A percentile compares a stretch with the other conserved stretches of the same genome.
Evolutionary conservation across 30 jellyfish, hydroid and myxozoan species (phyloP).

Genomic region (Hydra vulgaris): DNA sequence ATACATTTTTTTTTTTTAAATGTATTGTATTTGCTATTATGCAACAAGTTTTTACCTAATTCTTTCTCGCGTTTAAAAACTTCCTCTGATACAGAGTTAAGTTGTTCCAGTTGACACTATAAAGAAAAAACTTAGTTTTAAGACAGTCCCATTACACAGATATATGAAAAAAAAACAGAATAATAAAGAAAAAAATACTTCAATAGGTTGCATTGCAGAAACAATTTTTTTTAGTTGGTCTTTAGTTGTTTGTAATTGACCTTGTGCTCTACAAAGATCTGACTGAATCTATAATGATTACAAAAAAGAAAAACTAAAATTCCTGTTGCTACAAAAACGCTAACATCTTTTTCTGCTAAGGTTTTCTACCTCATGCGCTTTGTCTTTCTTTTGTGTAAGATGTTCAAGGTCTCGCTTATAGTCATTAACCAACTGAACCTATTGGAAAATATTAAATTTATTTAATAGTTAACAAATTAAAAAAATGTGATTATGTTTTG

Average conservation of each 20-base stretch:
- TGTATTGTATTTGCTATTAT: no score
- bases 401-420: conserved; percentile 34
- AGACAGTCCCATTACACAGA: no score
- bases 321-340: no score
- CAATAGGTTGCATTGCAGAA: conserved; percentile 43
- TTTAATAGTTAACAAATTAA: no score
- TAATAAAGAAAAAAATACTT: conserved; percentile 34
- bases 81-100: conserved; percentile 18
- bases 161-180: no score
- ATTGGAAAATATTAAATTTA: neutral
- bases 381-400: conserved; percentile 47
- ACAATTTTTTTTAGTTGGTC: conserved; percentile 53
- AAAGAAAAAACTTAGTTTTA: no score
- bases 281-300: conserved; percentile 34
- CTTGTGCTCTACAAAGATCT: conserved; percentile 46
- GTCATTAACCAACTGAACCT: conserved; percentile 51
- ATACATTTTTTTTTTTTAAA: no score
- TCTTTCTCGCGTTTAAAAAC: neutral
- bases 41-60: conserved; percentile 16
- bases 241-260: conserved; percentile 41
- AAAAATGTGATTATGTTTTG: neutral
- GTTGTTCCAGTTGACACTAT: conserved; percentile 5
- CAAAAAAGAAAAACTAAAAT: neutral
- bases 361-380: conserved; percentile 51
- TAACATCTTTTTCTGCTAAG: no score